Evolutionary conservation across 2,888 invertebrate species (phyloP).

Genomic region (Eumerus sabulonum): DNA sequence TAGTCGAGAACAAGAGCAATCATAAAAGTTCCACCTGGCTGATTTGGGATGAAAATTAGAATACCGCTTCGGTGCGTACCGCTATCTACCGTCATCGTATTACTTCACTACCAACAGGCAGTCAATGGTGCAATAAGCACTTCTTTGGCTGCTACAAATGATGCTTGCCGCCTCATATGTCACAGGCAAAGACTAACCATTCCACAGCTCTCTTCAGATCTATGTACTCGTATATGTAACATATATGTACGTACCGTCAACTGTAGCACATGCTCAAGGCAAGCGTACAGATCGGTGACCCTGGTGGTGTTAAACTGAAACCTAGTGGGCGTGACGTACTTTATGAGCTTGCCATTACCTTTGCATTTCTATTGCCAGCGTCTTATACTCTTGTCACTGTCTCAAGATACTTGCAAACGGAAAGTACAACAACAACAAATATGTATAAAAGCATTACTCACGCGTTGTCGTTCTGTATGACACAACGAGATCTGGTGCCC

Average conservation of each 20-base stretch:
- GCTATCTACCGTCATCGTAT: slow-evolving; percentile 40
- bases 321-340: slow-evolving; percentile 63
- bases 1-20: slow-evolving; percentile 59
- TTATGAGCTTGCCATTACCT: slow-evolving; percentile 29
- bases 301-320: slow-evolving; percentile 43
- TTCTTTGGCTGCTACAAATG: slow-evolving; percentile 44
- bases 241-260: too few relatives aligned
- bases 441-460: slow-evolving; percentile 17
- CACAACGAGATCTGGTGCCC: slow-evolving; percentile 37
- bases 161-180: slow-evolving; percentile 33
- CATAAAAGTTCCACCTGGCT: slow-evolving; percentile 59
- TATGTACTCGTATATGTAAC: too few relatives aligned
- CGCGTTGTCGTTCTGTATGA: slow-evolving; percentile 13
- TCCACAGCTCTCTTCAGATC: too few relatives aligned
- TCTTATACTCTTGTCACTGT: slow-evolving; percentile 45
- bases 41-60: slow-evolving; percentile 65
- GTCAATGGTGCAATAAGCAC: slow-evolving; percentile 18
- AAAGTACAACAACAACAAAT: too few relatives aligned
- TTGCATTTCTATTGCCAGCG: slow-evolving; percentile 6
- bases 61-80: slow-evolving; percentile 55
- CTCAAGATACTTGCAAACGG: too few relatives aligned
- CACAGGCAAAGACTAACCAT: slow-evolving; percentile 17
- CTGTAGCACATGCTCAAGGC: slow-evolving; percentile 48
- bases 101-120: slow-evolving; percentile 38
- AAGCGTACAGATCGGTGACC: slow-evolving; percentile 62